phyloP scores from a whole-genome alignment of 1,140 invertebrate genomes.

The Macrostomum lignano region DNA sequence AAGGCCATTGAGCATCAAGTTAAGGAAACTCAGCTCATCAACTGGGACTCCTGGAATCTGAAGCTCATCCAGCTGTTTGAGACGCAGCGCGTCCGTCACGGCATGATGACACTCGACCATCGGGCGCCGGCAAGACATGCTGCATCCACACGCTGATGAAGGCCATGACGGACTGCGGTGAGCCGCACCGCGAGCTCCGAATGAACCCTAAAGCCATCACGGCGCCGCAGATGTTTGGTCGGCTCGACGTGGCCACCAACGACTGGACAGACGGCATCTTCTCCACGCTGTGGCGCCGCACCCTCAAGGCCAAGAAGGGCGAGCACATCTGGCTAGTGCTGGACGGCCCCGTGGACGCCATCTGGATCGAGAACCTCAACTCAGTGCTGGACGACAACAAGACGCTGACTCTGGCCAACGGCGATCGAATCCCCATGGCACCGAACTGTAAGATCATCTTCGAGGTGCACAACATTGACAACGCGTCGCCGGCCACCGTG shows the following conservation, averaged over 20 bases:
- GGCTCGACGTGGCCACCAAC: constrained; percentile 74
- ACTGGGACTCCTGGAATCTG: constrained; percentile 70
- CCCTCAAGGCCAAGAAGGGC: constrained; percentile 50
- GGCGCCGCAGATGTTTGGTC: constrained; percentile 80
- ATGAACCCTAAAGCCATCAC: constrained; percentile 96
- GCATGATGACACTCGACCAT: constrained; percentile 80
- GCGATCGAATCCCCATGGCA: constrained; percentile 65
- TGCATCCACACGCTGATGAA: constrained; percentile 83
- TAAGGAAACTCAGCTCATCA: constrained; percentile 37
- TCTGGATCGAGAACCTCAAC: constrained; percentile 30
- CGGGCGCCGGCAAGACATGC: constrained; percentile 67
- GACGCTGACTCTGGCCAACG: constrained; percentile 64
- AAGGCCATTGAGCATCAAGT: constrained; percentile 24
- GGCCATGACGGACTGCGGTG: constrained; percentile 50
- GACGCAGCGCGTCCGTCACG: constrained; percentile 69
- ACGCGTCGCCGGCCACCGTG: constrained; percentile 74
- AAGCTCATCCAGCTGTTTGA: constrained; percentile 63
- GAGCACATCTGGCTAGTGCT: constrained; percentile 20
- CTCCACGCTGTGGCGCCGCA: constrained; percentile 73
- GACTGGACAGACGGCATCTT: constrained; percentile 95
- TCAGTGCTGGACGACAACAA: constrained; percentile 30
- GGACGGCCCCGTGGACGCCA: constrained; percentile 28
- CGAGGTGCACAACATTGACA: constrained; percentile 80
- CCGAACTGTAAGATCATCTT: constrained; percentile 75
- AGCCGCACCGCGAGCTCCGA: constrained; percentile 63